These are phyloP conservation scores for Conus canariensis DNA, from an alignment of 2,888 invertebrate species.

Conservation along the genomic window DNA sequence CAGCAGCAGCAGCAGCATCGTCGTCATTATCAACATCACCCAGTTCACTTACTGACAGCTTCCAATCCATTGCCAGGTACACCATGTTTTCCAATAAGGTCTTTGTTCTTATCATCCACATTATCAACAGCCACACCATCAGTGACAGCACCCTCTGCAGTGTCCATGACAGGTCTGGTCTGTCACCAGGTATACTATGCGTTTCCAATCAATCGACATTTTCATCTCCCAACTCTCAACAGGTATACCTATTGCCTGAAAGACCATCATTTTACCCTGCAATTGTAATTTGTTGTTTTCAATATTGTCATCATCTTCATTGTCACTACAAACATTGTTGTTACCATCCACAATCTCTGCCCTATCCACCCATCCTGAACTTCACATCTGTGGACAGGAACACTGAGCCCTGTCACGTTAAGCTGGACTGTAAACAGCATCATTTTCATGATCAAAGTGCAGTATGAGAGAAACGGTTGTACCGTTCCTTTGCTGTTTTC, in stretches of 20 bases:
- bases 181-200: slow-evolving; percentile 99
- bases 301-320: slow-evolving; percentile 84
- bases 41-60: slow-evolving; percentile 92
- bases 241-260: too few relatives aligned
- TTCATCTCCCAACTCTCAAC: too few relatives aligned
- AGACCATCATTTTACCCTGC: too few relatives aligned
- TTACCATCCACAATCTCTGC: neutral
- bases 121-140: slow-evolving; percentile 96
- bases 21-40: slow-evolving; percentile 90
- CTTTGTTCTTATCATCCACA: too few relatives aligned
- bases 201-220: slow-evolving; percentile 84
- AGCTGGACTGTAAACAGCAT: too few relatives aligned
- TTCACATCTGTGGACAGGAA: slow-evolving; percentile 91
- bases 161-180: slow-evolving; percentile 87
- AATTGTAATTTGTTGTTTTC: too few relatives aligned
- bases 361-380: slow-evolving; percentile 93
- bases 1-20: too few relatives aligned
- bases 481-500: too few relatives aligned
- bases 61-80: slow-evolving; percentile 92
- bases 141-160: slow-evolving; percentile 99
- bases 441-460: too few relatives aligned
- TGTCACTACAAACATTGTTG: slow-evolving; percentile 82
- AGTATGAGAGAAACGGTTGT: too few relatives aligned
- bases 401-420: too few relatives aligned
- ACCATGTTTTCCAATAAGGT: slow-evolving; percentile 95